A percentile compares a stretch with the other conserved stretches of the same genome.
Evolutionary conservation across 2,888 invertebrate species (phyloP).

Genomic region (Neocrepidodera transversa): DNA sequence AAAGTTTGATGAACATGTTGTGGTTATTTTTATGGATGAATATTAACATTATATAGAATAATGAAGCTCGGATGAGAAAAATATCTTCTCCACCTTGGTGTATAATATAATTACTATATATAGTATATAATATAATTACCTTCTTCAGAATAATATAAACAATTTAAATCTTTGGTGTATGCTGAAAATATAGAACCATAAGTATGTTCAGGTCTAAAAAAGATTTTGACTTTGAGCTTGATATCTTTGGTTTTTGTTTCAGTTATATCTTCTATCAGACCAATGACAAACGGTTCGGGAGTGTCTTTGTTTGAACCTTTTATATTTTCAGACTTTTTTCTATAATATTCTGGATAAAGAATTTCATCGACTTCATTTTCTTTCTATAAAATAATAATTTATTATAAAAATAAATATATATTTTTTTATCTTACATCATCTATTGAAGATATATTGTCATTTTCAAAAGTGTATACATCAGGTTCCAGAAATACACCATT

Average conservation of each 20-base stretch:
- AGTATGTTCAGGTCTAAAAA: slow-evolving; percentile 81
- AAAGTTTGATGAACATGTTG: no score
- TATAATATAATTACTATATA: no score
- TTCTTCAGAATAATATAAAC: slow-evolving; percentile 81
- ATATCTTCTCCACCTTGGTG: no score
- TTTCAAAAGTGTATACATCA: slow-evolving; percentile 68
- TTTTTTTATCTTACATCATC: slow-evolving; percentile 35
- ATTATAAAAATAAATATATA: background rate
- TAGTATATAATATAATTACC: slow-evolving; percentile 56
- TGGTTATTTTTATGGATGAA: no score
- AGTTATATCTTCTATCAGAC: slow-evolving; percentile 70
- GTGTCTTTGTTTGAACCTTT: slow-evolving; percentile 77
- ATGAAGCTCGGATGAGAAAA: no score
- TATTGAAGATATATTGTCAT: slow-evolving; percentile 26
- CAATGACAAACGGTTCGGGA: slow-evolving; percentile 79
- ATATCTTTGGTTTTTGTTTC: slow-evolving; percentile 62
- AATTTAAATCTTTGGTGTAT: slow-evolving; percentile 73
- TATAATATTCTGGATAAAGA: slow-evolving; percentile 81
- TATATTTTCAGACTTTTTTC: slow-evolving; percentile 73
- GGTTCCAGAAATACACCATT: slow-evolving; percentile 74
- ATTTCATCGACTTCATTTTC: slow-evolving; percentile 70
- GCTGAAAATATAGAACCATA: slow-evolving; percentile 64
- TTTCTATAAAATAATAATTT: slow-evolving; percentile 34
- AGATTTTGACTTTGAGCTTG: slow-evolving; percentile 70
- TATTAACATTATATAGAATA: no score